phyloP scores from a whole-genome alignment of 2,113 vertebrate genomes.

The Acanthochromis polyacanthus region DNA sequence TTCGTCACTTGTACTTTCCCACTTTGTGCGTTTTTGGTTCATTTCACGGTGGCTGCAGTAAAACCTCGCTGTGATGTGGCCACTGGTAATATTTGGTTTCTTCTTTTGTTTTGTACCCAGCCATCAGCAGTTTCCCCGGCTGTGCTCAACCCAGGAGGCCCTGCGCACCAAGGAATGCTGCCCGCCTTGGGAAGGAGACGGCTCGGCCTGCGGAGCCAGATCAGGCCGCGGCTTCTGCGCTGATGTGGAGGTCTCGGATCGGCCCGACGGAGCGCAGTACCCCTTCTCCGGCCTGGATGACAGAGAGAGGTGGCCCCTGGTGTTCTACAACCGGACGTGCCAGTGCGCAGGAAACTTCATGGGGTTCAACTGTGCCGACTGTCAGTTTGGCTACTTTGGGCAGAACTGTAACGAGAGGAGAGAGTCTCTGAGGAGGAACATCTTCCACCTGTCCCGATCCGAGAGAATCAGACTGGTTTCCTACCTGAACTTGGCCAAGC shows the following conservation, averaged over 20 bases:
- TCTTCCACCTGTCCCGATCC: constrained; percentile 86
- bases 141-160: constrained; percentile 58
- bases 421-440: constrained; percentile 87
- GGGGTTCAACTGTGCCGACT: constrained; percentile 91
- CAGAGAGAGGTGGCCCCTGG: constrained; percentile 92
- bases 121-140: constrained; percentile 74
- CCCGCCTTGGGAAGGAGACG: constrained; percentile 74
- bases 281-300: constrained; percentile 93
- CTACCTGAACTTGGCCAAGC: constrained; percentile 95
- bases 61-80: constrained; percentile 72
- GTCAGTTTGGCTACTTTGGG: constrained; percentile 90
- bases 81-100: constrained; percentile 71
- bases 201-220: constrained; percentile 76
- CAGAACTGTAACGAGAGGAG: constrained; percentile 85
- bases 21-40: neutral
- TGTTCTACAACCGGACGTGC: constrained; percentile 94
- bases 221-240: constrained; percentile 89
- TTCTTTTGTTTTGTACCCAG: constrained; percentile 33
- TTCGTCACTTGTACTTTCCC: constrained; percentile 21
- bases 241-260: constrained; percentile 82
- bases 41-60: neutral
- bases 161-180: constrained; percentile 75
- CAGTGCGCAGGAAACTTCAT: constrained; percentile 90
- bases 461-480: constrained; percentile 91
- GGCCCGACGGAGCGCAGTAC: constrained; percentile 89